Evolutionary conservation across 2,797 vertebrate genomes (phyloP).

Genomic region (Helostoma temminkii): DNA sequence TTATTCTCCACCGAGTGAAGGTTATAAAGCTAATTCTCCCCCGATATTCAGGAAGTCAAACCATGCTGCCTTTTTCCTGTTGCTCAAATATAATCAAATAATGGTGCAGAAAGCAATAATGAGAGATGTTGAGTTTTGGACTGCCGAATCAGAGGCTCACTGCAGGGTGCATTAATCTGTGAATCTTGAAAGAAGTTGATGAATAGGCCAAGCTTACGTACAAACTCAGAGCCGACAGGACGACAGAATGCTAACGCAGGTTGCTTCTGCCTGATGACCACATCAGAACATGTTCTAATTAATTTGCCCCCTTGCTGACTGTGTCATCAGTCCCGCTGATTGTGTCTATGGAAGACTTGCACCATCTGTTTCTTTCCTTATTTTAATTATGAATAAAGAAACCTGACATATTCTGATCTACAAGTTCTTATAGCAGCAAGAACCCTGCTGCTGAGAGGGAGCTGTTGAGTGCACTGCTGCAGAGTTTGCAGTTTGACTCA

Average conservation of each 20-base stretch:
- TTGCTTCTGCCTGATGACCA: constrained; percentile 12
- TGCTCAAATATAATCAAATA: too few relatives aligned
- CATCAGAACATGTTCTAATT: constrained; percentile 31
- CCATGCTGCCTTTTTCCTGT: too few relatives aligned
- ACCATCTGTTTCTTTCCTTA: constrained; percentile 11
- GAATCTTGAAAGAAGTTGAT: background rate
- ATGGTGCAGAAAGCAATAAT: too few relatives aligned
- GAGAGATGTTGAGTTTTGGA: too few relatives aligned
- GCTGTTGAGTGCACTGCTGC: constrained; percentile 1
- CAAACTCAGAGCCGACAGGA: too few relatives aligned
- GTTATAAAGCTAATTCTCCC: background rate
- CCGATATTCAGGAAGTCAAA: too few relatives aligned
- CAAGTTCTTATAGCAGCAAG: background rate
- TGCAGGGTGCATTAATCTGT: background rate
- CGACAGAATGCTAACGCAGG: background rate
- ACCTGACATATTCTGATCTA: background rate
- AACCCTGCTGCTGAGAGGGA: background rate
- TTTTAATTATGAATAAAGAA: constrained; percentile 10
- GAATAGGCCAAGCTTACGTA: background rate
- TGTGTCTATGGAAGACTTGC: background rate
- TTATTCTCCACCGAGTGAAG: background rate
- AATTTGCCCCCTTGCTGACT: constrained; percentile 8
- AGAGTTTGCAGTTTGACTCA: constrained; percentile 4
- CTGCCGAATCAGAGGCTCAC: too few relatives aligned
- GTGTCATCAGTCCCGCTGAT: constrained; percentile 1